Base-by-base conservation (phyloP, 2,797 vertebrate genomes). In the Aldrovandia affinis region DNA sequence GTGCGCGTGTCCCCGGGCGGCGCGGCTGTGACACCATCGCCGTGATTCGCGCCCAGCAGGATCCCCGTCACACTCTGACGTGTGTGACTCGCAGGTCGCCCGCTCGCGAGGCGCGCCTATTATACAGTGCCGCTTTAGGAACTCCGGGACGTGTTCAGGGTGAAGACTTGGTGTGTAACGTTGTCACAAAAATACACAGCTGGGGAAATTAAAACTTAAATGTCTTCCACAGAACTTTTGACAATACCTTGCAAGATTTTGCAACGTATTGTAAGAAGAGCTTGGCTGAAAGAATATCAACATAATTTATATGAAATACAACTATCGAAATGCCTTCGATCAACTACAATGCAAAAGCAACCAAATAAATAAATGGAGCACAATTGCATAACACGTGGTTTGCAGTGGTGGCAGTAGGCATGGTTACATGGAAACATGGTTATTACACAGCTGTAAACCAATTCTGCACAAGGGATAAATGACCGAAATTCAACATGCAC, bases 1-100 rank as follows among this genome's bases (percentile, higher is more conserved):
- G 44, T 22, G 82, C 65, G 54, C 39, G 68, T 73, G 68, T 87
- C 83, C 83, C 82, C 81, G 52, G 86, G 90, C 68, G 81, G 25
- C 65, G 81, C 84, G 82, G 83, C 83, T 85, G 70, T 80, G 82
- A 86, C 82, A 70, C 86, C 82, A 82, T n/a, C 2, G 68, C 86
- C 65, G 86, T 73, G 73, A 84, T 85, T 87, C 87, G 84, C 88
- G 81, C 89, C 83, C 86, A 86, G 89, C 88, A 65, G 88, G 86
- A 42, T 52, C 78, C 70, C 80, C 70, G 85, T 89, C 88, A 77
- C 89, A 86, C 88, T 83, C 82, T 42, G 80, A 80, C 68, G 65
- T 52, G 77, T 83, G 86, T 81, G 80, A 85, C 70, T 85, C 84
- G 44, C 80, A 82, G 84, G 80, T 85, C 83, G 78, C 57, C 83